Evolutionary conservation across 2,797 vertebrate genomes (phyloP).

Genomic region (Catamblyrhynchus diadema): DNA sequence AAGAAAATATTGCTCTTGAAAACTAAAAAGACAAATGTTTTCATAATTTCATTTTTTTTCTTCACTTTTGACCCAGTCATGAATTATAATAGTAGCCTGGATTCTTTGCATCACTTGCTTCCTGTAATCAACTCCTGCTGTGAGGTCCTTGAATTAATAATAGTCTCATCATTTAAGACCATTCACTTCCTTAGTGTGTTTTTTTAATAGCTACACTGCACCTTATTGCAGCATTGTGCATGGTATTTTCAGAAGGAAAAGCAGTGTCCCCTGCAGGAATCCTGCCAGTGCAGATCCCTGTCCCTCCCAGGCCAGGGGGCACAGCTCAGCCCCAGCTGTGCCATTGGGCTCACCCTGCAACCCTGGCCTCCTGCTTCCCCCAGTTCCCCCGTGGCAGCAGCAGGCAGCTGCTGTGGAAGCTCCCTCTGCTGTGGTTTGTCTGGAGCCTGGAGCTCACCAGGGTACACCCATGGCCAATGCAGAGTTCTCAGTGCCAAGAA

Average conservation of each 20-base stretch:
- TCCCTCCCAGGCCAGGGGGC: not conserved
- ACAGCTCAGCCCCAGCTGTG: rapidly evolving
- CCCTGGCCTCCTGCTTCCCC: not conserved
- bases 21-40: not conserved
- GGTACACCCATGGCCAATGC: not conserved
- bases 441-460: not conserved
- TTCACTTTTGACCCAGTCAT: not conserved
- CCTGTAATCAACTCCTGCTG: not conserved
- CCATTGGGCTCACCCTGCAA: rapidly evolving
- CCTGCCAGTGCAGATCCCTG: not conserved
- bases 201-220: not conserved
- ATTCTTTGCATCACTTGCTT: not conserved
- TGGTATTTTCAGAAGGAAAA: not conserved
- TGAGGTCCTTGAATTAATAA: not conserved
- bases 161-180: not conserved
- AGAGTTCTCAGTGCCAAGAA: not conserved
- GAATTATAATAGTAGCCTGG: not conserved
- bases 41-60: not conserved
- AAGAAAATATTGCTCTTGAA: not conserved
- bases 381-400: not conserved
- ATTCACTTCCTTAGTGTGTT: not conserved
- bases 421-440: not conserved
- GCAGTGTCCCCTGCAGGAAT: not conserved
- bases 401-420: not conserved
- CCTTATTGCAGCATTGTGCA: not conserved